phyloP scores from a whole-genome alignment of 2,888 invertebrate genomes.

The Labia minor region DNA sequence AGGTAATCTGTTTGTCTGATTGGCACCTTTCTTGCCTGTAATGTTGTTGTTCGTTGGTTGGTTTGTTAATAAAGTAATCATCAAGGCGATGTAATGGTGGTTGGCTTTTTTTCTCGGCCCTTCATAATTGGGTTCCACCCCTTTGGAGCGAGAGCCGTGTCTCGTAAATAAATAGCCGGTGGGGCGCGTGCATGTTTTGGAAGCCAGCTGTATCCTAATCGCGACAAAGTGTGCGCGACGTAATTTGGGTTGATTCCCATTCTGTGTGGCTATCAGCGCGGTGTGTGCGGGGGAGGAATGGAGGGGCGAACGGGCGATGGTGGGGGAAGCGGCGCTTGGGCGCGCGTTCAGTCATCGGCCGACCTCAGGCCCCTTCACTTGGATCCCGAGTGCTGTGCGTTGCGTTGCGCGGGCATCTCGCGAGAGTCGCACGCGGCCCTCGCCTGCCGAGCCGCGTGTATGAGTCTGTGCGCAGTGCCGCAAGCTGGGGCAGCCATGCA shows the following conservation, averaged over 20 bases:
- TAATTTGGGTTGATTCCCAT: conserved; percentile 25
- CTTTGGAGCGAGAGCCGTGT: too few relatives aligned
- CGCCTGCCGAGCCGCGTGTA: conserved; percentile 4
- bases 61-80: too few relatives aligned
- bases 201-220: conserved; percentile 22
- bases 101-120: too few relatives aligned
- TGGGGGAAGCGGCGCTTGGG: background rate
- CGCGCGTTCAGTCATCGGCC: background rate
- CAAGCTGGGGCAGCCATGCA: background rate
- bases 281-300: conserved; percentile 13
- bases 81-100: too few relatives aligned
- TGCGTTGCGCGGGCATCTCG: background rate
- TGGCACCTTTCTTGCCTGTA: too few relatives aligned
- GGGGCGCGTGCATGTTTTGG: conserved; percentile 13
- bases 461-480: conserved; percentile 14
- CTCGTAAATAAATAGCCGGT: too few relatives aligned
- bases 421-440: background rate
- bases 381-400: background rate
- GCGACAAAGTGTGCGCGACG: conserved; percentile 25
- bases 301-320: background rate
- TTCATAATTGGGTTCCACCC: too few relatives aligned
- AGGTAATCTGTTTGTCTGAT: too few relatives aligned
- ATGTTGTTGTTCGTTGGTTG: too few relatives aligned
- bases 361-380: background rate
- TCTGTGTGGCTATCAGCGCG: conserved; percentile 26